Base-by-base conservation (phyloP, 1,140 invertebrate species). In the Drosophila equinoxialis region DNA sequence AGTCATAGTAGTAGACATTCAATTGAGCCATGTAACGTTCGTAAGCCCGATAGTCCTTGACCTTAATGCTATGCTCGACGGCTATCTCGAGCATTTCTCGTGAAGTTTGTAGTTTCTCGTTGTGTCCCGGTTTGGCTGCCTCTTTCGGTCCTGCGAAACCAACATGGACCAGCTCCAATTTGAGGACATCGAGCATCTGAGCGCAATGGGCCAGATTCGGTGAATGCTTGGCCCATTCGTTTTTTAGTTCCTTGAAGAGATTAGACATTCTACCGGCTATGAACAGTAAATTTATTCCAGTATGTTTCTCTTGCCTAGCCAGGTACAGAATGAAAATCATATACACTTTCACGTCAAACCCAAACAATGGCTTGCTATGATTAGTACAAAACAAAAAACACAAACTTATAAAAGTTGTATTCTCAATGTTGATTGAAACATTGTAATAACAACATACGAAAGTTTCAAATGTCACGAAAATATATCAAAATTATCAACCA, bases 1-100 rank as follows among this genome's bases (percentile, higher is more conserved):
- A 99, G 93, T 99, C 98, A 91, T 98, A 97, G 92, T 99, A 99
- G 90, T 99, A 99, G 90, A 96, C 97, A 93, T 99, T 99, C 20
- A 99, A 91, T 93, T 99, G 98, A 11, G 98, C 97, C 95, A 99
- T 98, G 77, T 98, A 98, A 85, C 98, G 94, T 92, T 99, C 98
- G 93, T 99, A 99, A 0, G 97, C 95, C 71, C 97, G 97, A 65
- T 98, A 98, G 93, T 99, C 97, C 93, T 97, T 96, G n/a, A 94
- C 95, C 39, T 95, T 96, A 71, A 99, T 98, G 80, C 97, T 98
- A 95, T 97, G 98, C 93, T 98, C 97, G 23, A 97, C 98, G 70
- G 98, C 98, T 78, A 99, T 98, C 94, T 99, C 98, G 33, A 99
- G 93, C 77, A 98, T 96, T 93, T 99, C 97, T 79, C 97, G 94